Evolutionary conservation across 2,888 invertebrate species (phyloP).

Genomic region (Hoplodrina blanda): DNA sequence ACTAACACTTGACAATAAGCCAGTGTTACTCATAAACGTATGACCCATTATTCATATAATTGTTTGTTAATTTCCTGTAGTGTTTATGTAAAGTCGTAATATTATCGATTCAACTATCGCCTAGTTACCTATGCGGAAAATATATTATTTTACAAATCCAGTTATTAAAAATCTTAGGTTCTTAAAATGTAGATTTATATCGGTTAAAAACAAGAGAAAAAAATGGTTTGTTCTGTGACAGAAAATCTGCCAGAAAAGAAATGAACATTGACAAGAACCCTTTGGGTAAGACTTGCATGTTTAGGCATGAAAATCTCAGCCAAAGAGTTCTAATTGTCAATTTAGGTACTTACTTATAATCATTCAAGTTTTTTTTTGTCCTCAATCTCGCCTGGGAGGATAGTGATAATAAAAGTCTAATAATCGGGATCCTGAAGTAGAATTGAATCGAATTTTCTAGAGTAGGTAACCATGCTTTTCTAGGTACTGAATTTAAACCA

Average conservation of each 20-base stretch:
- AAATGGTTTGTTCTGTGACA: conserved; percentile 11
- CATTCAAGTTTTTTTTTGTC: not conserved
- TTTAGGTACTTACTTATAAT: too few relatives aligned
- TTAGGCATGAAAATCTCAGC: not conserved
- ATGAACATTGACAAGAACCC: conserved; percentile 1
- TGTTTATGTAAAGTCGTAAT: conserved; percentile 4
- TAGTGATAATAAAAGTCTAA: not conserved
- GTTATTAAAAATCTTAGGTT: conserved; percentile 1
- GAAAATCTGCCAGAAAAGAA: conserved; percentile 10
- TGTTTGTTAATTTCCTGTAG: conserved; percentile 20
- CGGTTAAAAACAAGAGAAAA: not conserved
- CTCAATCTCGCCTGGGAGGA: not conserved
- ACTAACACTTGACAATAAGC: conserved; percentile 91
- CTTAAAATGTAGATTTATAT: conserved; percentile 7
- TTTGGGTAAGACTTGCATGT: not conserved
- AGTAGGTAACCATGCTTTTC: too few relatives aligned
- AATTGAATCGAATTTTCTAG: not conserved
- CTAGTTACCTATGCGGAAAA: conserved; percentile 71
- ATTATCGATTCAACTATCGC: conserved; percentile 81
- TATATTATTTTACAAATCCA: conserved; percentile 34
- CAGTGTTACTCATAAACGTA: conserved; percentile 91
- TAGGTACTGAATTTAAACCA: not conserved
- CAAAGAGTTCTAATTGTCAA: too few relatives aligned
- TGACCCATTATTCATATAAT: conserved; percentile 83
- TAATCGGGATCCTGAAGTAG: not conserved